Evolutionary conservation across 2,797 vertebrate genomes (phyloP).

Genomic region (Glossophaga mutica): DNA sequence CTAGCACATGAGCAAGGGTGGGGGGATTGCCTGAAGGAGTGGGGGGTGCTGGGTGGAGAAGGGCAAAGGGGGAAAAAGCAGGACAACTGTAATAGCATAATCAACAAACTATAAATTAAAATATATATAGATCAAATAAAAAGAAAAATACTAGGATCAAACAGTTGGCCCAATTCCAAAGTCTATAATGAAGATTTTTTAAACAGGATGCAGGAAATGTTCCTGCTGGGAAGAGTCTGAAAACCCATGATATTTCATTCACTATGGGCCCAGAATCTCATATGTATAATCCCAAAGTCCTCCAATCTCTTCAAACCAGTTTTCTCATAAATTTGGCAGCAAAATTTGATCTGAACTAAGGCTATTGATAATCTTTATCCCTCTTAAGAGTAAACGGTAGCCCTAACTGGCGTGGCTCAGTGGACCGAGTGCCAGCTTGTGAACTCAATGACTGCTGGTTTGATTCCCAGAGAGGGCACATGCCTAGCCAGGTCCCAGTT

Average conservation of each 20-base stretch:
- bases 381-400: neutral
- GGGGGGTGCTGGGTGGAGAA: too few species aligned
- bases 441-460: too few species aligned
- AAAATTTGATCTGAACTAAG: neutral
- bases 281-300: neutral
- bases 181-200: neutral
- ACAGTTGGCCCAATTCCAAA: neutral
- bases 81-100: too few species aligned
- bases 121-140: too few species aligned
- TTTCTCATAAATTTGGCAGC: neutral
- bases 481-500: too few species aligned
- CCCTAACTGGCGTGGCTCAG: too few species aligned
- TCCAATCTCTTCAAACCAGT: neutral
- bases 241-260: neutral
- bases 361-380: neutral
- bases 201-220: neutral
- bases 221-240: neutral
- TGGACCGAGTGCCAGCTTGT: too few species aligned
- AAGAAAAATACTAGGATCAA: neutral
- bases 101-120: too few species aligned
- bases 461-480: too few species aligned
- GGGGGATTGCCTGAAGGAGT: too few species aligned
- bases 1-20: too few species aligned
- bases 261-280: neutral
- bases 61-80: too few species aligned